Base-by-base conservation (phyloP, 1,140 invertebrate genomes). In the Eueides isabella region DNA sequence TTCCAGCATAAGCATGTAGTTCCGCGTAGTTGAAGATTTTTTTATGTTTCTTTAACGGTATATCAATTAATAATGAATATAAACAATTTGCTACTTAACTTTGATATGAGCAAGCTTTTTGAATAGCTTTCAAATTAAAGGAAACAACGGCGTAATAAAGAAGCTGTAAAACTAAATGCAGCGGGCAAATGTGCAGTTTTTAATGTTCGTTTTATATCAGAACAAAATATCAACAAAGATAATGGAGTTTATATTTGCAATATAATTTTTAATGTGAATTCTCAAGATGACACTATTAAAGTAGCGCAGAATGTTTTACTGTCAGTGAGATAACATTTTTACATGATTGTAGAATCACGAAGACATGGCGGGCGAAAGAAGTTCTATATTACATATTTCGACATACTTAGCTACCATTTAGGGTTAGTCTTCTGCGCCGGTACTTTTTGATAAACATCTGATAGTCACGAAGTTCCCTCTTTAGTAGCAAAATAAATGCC, bases 401-500 rank as follows among this genome's bases (percentile, higher is more conserved):
- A 81, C 78, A 76, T 79, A 83, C 72, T 72, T 74, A 67, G 75
- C 80, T 78, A 74, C 84, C 81, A 78, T 87, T 81, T 86, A 86
- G 71, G 84, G 83, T 74, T 78, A 79, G 77, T 77, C 77, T 80
- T 77, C 80, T 75, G 73, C 74, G 80, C 77, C 77, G 78, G 78
- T 81, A 74, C 76, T 75, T 72, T 77, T 74, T 82, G 84, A 86
- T 87, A 81, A 82, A 72, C 78, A 82, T 86, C 81, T 83, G 76
- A 70, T 77, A 74, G 78, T 84, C 85, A 85, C 83, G 83, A 85
- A 74, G 75, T 79, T 73, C 75, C 79, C 76, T 81, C 78, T 82
- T 85, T 83, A 82, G 82, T 85, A 83, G 80, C 80, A 80, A 83
- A 83, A 84, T 81, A 78, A 79, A 77, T 78, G 72, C 77, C 80